Conservation (phyloP, 2,888 invertebrate species). For the Scrobipalpa costella region DNA sequence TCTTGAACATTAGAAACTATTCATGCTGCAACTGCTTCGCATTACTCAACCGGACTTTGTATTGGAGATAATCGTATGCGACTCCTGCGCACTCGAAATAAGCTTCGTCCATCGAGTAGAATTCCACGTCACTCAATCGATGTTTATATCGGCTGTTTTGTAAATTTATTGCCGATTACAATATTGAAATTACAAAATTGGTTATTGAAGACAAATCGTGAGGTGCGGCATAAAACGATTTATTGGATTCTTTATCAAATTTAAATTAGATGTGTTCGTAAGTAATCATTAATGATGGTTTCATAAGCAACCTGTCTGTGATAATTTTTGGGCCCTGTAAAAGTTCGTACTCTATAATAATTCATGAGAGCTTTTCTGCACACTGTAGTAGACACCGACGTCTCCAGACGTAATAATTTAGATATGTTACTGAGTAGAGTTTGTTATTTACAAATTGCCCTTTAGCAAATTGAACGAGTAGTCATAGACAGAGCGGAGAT, state of each 20-base stretch:
- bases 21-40: too few species aligned
- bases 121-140: neutral
- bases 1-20: too few species aligned
- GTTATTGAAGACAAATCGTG: neutral
- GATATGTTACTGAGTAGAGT: too few species aligned
- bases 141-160: neutral
- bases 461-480: conserved; percentile 91
- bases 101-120: neutral
- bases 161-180: neutral
- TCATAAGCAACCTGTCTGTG: too few species aligned
- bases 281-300: neutral
- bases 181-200: neutral
- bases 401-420: too few species aligned
- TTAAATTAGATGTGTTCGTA: neutral
- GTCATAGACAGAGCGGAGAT: conserved; percentile 91
- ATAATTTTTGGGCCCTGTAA: too few species aligned
- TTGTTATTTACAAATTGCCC: conserved; percentile 90
- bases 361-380: too few species aligned
- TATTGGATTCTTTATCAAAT: neutral
- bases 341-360: too few species aligned
- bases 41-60: too few species aligned
- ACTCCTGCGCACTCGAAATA: conserved; percentile 30
- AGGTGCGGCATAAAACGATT: neutral
- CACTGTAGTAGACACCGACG: neutral
- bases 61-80: too few species aligned